Base-by-base conservation (phyloP, 2,113 vertebrate genomes). In the Mirza zaza region DNA sequence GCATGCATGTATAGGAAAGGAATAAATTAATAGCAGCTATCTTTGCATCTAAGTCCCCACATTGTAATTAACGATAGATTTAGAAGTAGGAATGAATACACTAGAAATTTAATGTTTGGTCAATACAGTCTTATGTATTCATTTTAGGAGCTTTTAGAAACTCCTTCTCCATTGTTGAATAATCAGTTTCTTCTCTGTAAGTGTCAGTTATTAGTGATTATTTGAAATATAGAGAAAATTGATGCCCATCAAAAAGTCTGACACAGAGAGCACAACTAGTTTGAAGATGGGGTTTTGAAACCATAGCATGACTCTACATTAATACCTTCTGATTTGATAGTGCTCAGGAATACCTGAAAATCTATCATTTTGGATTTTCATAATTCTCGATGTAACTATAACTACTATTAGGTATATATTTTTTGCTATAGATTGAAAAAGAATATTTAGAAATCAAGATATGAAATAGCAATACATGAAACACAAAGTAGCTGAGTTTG, bases 101-200 rank as follows among this genome's bases (percentile, higher is more conserved):
- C 55, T 77, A 73, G 63, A 82, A 67, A 76, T 86, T 68, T 88
- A 20, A 61, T 67, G 14, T 71, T 77, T 87, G n/a, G 61, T 81
- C 42, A 92, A 8, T 36, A 36, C 14, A 36, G 6, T 67, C 14
- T 70, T 48, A 45, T 65, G 6, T 95, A 14, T 77, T 94, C 15
- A 91, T 89, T 79, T 70, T 68, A 97, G 52, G n/a, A 90, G 32
- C 17, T 83, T 95, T 65, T 59, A 80, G 55, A 84, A 68, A 59
- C 27, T 42, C 17, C 3, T 73, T 55, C 70, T 55, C 14, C 77
- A 6, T 75, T 45, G 48, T 57, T 63, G 52, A 81, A 52, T 85
- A 93, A 42, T 91, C 57, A 42, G 3, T 93, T 88, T 90, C 23
- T 92, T 27, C 57, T 80, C 76, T 81, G 6, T 50, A 95, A 75